Percentiles rank a stretch among this genome's conserved stretches.
Conservation (phyloP, 2,113 vertebrate species). For the Oncorhynchus tshawytscha region DNA sequence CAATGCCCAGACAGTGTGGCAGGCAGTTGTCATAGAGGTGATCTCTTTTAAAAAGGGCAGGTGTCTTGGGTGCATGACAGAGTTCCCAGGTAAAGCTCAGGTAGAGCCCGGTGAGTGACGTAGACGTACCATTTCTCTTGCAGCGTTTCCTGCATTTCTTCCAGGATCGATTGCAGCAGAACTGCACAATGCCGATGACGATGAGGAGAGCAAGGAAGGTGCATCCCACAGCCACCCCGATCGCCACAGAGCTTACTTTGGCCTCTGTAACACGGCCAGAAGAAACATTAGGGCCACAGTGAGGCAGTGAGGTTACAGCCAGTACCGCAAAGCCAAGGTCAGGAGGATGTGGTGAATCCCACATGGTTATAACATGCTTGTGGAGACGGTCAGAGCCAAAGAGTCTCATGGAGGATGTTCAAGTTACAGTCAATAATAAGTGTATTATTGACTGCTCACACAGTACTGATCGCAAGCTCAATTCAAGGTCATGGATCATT, state of each 20-base stretch:
- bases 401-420: too few species aligned
- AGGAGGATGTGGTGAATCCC: background rate
- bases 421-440: too few species aligned
- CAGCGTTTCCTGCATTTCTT: conserved; percentile 51
- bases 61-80: background rate
- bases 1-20: background rate
- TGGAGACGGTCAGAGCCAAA: background rate
- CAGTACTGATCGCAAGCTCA: too few species aligned
- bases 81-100: background rate
- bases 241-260: conserved; percentile 43
- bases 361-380: background rate
- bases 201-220: conserved; percentile 61
- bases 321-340: background rate
- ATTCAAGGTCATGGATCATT: too few species aligned
- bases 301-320: background rate
- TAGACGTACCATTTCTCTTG: conserved; percentile 25
- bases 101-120: background rate
- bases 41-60: too few species aligned
- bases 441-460: too few species aligned
- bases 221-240: conserved; percentile 65
- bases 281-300: background rate
- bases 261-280: conserved; percentile 42
- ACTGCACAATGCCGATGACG: conserved; percentile 56
- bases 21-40: background rate
- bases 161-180: conserved; percentile 60